A percentile compares a stretch with the other conserved stretches of the same genome.
Evolutionary conservation across 2,888 invertebrate species (phyloP).

Genomic region (Hydroisotoma schaefferi): DNA sequence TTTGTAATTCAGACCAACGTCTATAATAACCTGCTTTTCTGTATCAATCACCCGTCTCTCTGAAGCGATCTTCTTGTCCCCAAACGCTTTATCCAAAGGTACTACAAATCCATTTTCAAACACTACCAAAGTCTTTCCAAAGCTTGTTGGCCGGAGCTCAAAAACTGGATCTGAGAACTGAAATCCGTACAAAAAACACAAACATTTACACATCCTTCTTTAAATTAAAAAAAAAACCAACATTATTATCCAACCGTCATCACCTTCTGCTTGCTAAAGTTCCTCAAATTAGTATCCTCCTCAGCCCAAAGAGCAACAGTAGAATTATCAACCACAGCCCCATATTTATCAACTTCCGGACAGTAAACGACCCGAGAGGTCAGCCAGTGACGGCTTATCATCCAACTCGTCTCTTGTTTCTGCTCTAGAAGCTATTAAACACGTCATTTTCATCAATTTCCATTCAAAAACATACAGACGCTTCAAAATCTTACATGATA

Average conservation of each 20-base stretch:
- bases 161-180: slow-evolving; percentile 32
- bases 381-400: slow-evolving; percentile 43
- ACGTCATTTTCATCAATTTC: background rate
- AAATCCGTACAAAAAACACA: slow-evolving; percentile 12
- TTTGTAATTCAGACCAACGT: slow-evolving; percentile 28
- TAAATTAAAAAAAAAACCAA: background rate
- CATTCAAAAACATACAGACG: background rate
- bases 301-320: slow-evolving; percentile 41
- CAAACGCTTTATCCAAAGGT: slow-evolving; percentile 12
- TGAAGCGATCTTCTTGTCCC: slow-evolving; percentile 2
- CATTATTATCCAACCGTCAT: slow-evolving; percentile 2
- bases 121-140: slow-evolving; percentile 32
- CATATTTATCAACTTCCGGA: slow-evolving; percentile 42
- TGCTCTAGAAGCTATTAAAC: slow-evolving; percentile 36
- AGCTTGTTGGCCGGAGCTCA: slow-evolving; percentile 25
- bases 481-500: slow-evolving; percentile 37
- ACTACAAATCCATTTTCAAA: slow-evolving; percentile 35
- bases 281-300: slow-evolving; percentile 29
- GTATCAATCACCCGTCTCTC: slow-evolving; percentile 1
- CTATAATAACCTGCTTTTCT: slow-evolving; percentile 14
- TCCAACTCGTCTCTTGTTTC: slow-evolving; percentile 45
- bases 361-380: slow-evolving; percentile 45
- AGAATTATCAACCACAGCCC: slow-evolving; percentile 37
- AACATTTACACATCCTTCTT: background rate
- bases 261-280: slow-evolving; percentile 40